These are phyloP conservation scores for Minunthozetes semirufus DNA, from an alignment of 2,888 invertebrate species.

Conservation along the genomic window DNA sequence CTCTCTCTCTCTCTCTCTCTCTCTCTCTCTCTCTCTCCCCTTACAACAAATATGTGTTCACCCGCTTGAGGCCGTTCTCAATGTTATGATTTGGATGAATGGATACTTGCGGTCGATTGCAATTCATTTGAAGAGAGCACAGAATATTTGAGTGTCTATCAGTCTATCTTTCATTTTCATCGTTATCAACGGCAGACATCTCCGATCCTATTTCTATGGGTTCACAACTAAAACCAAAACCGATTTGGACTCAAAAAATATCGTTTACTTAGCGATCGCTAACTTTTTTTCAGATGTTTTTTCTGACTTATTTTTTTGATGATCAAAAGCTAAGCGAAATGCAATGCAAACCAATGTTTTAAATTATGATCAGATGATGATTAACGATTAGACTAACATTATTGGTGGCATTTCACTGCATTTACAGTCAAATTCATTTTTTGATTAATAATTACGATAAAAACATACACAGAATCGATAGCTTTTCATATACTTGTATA, in stretches of 20 bases:
- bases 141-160: constrained; percentile 10
- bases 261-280: background rate
- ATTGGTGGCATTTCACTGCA: constrained; percentile 27
- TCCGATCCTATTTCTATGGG: constrained; percentile 4
- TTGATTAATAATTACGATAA: constrained; percentile 25
- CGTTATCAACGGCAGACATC: constrained; percentile 19
- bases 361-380: constrained; percentile 15
- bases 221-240: background rate
- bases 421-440: constrained; percentile 7
- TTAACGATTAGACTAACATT: constrained; percentile 26
- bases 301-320: background rate
- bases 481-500: background rate
- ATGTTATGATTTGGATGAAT: constrained; percentile 26
- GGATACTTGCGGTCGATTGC: background rate
- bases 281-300: background rate
- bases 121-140: background rate
- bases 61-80: background rate
- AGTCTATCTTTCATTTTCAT: background rate
- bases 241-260: background rate
- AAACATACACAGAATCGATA: background rate
- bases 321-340: background rate
- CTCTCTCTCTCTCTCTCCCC: too few species aligned
- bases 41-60: background rate
- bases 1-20: too few species aligned
- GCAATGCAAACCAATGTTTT: background rate